Percentiles rank a stretch among this genome's conserved stretches.
phyloP scores from a whole-genome alignment of 2,797 vertebrate species.

The Furcifer pardalis region DNA sequence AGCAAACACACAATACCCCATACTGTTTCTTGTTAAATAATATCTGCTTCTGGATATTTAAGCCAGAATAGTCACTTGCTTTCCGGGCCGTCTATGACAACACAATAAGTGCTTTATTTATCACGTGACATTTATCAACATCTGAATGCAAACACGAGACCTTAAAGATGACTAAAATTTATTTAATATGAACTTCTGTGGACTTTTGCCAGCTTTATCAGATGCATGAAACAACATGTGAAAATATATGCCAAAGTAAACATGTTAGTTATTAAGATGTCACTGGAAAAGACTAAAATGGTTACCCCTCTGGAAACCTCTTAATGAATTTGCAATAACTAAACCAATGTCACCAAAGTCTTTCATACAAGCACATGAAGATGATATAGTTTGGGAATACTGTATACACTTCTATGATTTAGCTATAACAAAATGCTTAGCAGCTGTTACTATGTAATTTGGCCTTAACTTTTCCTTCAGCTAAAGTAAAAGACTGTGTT shows the following conservation, averaged over 20 bases:
- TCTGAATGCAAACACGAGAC: background rate
- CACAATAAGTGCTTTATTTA: background rate
- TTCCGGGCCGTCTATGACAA: background rate
- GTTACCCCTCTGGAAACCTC: no score
- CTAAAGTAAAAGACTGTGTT: slow-evolving; percentile 36
- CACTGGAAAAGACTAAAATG: no score
- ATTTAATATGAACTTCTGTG: no score
- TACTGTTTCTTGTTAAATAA: rapidly evolving
- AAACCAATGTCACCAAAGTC: background rate
- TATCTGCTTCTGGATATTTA: background rate
- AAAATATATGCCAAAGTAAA: no score
- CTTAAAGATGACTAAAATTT: no score
- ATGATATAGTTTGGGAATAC: background rate
- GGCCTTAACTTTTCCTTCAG: slow-evolving; percentile 17
- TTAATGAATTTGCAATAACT: slow-evolving; percentile 11
- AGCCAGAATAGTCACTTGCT: background rate
- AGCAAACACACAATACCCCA: background rate
- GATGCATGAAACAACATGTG: no score
- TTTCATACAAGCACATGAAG: background rate
- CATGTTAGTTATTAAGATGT: no score
- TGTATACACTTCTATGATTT: background rate
- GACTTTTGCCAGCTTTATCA: no score
- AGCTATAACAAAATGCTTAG: background rate
- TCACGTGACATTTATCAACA: background rate
- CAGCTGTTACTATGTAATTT: background rate